Base-by-base conservation (phyloP, 1,140 invertebrate genomes). In the Dreissena polymorpha region DNA sequence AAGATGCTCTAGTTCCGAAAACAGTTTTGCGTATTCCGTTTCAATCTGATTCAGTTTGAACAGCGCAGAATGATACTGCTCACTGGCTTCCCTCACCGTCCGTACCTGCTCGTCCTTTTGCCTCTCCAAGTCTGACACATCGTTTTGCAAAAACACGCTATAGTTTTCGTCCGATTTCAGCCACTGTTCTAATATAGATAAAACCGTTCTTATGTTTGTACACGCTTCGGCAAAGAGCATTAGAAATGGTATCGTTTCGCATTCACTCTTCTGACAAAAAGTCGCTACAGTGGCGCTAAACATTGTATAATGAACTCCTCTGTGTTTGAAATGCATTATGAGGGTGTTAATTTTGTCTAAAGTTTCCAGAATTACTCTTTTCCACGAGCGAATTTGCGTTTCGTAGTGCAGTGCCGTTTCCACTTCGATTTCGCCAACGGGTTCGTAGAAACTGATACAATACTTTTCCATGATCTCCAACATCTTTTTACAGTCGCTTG, bases 81-180 rank as follows among this genome's bases (percentile, higher is more conserved):
- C 75, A 5, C 85, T 69, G 23, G 81, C 53, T 14, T 87, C 87
- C 25, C 87, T 82, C 63, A 88, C 71, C 8, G 68, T 64, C 75
- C 86, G 87, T 39, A 81, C 72, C 21, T 82, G 79, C 29, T 88
- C 85, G 18, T 87, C 86, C 72, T 83, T 87, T n/a, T 85, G 69
- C 5, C 68, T 64, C 72, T 91, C 90, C 39, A 90, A 63, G 63
- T 90, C 87, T 16, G 25, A 63, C 74, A 89, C 74, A 69, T 91
- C 90, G 77, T 87, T 87, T 50, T 85, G 84, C n/a, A 91, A 70
- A 83, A 86, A 91, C 0, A 81, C 60, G 12, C 82, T 49, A 65
- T 90, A 91, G 73, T 88, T 88, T 75, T 86, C 88, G 76, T 91
- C 89, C 13, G 86, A 83, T 39, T 90, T 76, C 14, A 91, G 67